These are phyloP conservation scores for Acheta domesticus DNA, from an alignment of 2,888 invertebrate genomes.

Conservation along the genomic window DNA sequence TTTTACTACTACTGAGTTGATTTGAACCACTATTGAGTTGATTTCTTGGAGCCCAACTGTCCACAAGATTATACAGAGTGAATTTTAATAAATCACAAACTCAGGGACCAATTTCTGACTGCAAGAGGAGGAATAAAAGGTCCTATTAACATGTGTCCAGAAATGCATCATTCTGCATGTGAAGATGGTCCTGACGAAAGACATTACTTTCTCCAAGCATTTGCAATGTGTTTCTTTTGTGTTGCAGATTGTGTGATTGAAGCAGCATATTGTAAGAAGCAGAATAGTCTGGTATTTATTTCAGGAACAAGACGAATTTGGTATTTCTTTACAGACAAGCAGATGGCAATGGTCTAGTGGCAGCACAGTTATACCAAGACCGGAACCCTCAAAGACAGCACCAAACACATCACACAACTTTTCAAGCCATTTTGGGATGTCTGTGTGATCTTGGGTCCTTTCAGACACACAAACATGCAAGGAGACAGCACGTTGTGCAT, in stretches of 20 bases:
- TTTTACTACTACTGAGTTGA: too few species aligned
- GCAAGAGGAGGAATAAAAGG: too few species aligned
- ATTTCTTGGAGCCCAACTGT: too few species aligned
- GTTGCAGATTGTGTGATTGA: neutral
- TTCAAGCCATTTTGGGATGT: neutral
- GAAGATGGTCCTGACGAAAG: neutral
- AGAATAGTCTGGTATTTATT: neutral
- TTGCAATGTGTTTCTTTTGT: neutral
- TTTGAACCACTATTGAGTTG: too few species aligned
- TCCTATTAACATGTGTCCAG: too few species aligned
- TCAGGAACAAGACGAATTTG: neutral
- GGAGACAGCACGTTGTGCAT: neutral
- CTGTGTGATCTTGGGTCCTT: neutral
- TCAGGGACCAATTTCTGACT: too few species aligned
- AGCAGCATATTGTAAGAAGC: neutral
- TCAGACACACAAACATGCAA: constrained; percentile 9
- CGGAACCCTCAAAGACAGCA: too few species aligned
- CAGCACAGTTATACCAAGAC: too few species aligned
- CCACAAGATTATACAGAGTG: too few species aligned
- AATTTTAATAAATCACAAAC: too few species aligned
- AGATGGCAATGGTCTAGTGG: too few species aligned
- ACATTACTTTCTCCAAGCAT: neutral
- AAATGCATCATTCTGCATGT: too few species aligned
- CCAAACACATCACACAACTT: neutral
- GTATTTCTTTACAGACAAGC: neutral